Percentiles rank a stretch among this genome's conserved stretches.
These are phyloP conservation scores for Liposcelis brunnea DNA, from an alignment of 2,888 invertebrate species.

Conservation along the genomic window DNA sequence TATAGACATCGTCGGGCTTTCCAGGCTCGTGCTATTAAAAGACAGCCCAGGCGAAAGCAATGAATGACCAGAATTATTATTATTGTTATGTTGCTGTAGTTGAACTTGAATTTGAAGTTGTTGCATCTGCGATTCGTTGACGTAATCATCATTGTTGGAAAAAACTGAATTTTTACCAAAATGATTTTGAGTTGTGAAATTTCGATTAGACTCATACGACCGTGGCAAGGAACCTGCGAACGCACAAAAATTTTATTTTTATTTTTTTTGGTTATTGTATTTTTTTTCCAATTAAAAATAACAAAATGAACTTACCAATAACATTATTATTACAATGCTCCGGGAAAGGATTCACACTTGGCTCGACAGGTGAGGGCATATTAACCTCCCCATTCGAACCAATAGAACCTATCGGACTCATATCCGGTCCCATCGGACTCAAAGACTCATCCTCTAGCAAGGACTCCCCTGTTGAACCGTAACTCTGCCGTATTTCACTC, in stretches of 20 bases:
- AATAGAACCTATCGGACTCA: too few relatives aligned
- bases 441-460: slow-evolving; percentile 3
- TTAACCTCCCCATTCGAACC: slow-evolving; percentile 13
- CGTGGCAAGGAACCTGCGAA: slow-evolving; percentile 9
- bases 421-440: slow-evolving; percentile 3
- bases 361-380: slow-evolving; percentile 37
- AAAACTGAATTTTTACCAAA: slow-evolving; percentile 14
- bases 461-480: background rate
- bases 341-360: slow-evolving; percentile 50
- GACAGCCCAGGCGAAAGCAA: slow-evolving; percentile 22
- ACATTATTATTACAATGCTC: slow-evolving; percentile 36
- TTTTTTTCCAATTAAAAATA: too few relatives aligned
- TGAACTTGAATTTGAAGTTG: slow-evolving; percentile 53
- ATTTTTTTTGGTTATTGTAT: too few relatives aligned
- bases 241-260: too few relatives aligned
- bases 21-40: slow-evolving; percentile 14
- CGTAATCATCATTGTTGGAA: slow-evolving; percentile 6
- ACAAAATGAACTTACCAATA: slow-evolving; percentile 14
- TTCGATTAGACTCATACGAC: slow-evolving; percentile 16
- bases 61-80: slow-evolving; percentile 23
- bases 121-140: slow-evolving; percentile 29
- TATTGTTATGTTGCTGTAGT: slow-evolving; percentile 44
- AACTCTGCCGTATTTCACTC: slow-evolving; percentile 1
- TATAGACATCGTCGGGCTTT: slow-evolving; percentile 8
- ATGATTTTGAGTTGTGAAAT: slow-evolving; percentile 19